phyloP scores from a whole-genome alignment of 1,140 invertebrate species.

The Drosophila nannoptera region DNA sequence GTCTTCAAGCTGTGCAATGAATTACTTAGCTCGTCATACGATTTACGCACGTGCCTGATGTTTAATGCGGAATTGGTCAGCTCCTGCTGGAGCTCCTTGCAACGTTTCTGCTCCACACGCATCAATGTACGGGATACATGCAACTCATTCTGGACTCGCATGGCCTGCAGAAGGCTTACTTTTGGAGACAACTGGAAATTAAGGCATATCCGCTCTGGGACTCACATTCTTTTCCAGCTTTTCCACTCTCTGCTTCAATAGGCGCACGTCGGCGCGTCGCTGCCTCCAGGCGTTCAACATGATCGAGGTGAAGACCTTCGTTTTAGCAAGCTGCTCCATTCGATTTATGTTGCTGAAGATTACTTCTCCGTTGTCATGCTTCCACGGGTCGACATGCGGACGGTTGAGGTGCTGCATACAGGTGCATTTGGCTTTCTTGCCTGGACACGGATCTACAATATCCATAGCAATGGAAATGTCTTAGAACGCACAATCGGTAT shows the following conservation, averaged over 20 bases:
- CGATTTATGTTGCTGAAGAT: too few species aligned
- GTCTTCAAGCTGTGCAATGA: conserved; percentile 39
- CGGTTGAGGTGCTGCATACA: too few species aligned
- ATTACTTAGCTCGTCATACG: conserved; percentile 40
- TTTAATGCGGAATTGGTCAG: conserved; percentile 46
- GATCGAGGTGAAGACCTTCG: conserved; percentile 56
- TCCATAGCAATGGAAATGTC: conserved; percentile 9
- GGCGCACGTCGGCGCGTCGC: conserved; percentile 49
- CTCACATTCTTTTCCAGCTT: conserved; percentile 46
- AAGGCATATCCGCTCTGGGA: neutral
- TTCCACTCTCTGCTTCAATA: conserved; percentile 40
- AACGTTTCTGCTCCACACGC: conserved; percentile 61
- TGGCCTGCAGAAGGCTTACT: conserved; percentile 24
- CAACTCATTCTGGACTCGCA: conserved; percentile 53
- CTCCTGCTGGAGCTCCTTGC: conserved; percentile 55
- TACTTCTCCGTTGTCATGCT: too few species aligned
- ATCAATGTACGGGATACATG: conserved; percentile 57
- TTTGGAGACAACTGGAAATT: neutral
- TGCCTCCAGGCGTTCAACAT: conserved; percentile 66
- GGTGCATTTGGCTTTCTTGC: too few species aligned
- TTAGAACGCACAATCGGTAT: neutral
- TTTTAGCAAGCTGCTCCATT: conserved; percentile 12
- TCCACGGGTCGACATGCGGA: too few species aligned
- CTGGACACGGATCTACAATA: neutral
- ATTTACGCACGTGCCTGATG: conserved; percentile 32